phyloP scores from a whole-genome alignment of 1,140 invertebrate species.

The Drosophila subobscura region DNA sequence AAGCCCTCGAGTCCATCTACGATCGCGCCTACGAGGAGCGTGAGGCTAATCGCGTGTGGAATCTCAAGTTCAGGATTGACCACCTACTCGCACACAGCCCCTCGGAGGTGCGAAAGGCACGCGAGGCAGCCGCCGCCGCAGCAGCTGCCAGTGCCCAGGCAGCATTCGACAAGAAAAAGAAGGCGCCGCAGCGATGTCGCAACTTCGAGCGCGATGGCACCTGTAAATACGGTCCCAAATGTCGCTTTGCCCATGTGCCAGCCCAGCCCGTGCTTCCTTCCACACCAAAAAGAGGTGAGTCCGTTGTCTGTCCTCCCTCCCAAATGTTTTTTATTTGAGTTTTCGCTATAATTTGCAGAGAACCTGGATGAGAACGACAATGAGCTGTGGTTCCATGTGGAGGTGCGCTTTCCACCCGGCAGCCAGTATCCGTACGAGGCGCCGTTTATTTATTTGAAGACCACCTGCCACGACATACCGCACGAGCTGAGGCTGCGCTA shows the following conservation, averaged over 20 bases:
- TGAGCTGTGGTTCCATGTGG: slow-evolving; percentile 85
- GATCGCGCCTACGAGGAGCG: slow-evolving; percentile 87
- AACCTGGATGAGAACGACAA: slow-evolving; percentile 73
- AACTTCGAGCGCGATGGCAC: slow-evolving; percentile 87
- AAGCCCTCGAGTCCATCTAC: slow-evolving; percentile 90
- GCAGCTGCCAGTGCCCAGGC: slow-evolving; percentile 44
- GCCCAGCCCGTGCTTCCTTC: slow-evolving; percentile 44
- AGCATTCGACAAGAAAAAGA: slow-evolving; percentile 83
- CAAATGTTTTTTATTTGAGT: not conserved
- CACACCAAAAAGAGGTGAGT: slow-evolving; percentile 34
- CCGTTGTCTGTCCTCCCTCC: not conserved
- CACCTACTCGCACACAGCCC: slow-evolving; percentile 86
- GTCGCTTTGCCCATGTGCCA: slow-evolving; percentile 89
- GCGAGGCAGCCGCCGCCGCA: slow-evolving; percentile 72
- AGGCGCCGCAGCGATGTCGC: slow-evolving; percentile 86
- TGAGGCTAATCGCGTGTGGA: slow-evolving; percentile 87
- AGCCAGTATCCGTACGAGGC: slow-evolving; percentile 89
- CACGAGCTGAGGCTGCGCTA: slow-evolving; percentile 86
- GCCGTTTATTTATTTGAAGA: slow-evolving; percentile 88
- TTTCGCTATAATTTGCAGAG: slow-evolving; percentile 3
- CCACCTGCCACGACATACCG: slow-evolving; percentile 85
- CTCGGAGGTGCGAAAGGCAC: slow-evolving; percentile 85
- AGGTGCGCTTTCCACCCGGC: slow-evolving; percentile 89
- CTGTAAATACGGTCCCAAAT: slow-evolving; percentile 89
- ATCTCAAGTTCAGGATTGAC: slow-evolving; percentile 87